phyloP scores from a whole-genome alignment of 1,140 invertebrate species.

The Drosophila mayri region DNA sequence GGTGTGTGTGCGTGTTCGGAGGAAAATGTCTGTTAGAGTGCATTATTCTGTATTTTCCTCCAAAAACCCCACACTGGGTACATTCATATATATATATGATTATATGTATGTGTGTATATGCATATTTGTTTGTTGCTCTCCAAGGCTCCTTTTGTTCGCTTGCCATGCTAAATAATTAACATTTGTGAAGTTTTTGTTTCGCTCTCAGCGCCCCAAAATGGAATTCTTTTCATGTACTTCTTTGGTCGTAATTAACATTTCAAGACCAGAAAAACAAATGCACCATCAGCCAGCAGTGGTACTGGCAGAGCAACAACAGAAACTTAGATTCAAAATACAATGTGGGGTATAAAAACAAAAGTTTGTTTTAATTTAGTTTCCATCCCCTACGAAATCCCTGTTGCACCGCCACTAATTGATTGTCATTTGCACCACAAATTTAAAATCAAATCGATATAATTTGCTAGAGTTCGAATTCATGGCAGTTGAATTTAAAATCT shows the following conservation, averaged over 20 bases:
- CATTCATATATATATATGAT: background rate
- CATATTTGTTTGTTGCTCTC: constrained; percentile 23
- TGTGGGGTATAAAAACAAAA: constrained; percentile 28
- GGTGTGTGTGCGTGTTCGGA: background rate
- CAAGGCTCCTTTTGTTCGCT: constrained; percentile 32
- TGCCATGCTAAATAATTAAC: constrained; percentile 46
- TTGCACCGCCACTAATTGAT: constrained; percentile 22
- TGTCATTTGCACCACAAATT: constrained; percentile 17
- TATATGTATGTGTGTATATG: background rate
- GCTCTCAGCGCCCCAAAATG: constrained; percentile 28
- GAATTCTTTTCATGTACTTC: constrained; percentile 40
- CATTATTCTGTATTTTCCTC: constrained; percentile 28
- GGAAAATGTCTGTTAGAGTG: constrained; percentile 18
- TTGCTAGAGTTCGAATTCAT: background rate
- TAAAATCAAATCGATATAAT: constrained; percentile 18
- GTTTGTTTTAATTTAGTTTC: constrained; percentile 37
- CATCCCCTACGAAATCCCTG: background rate
- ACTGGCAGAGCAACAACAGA: background rate
- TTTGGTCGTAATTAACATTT: constrained; percentile 50
- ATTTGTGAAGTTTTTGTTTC: constrained; percentile 45
- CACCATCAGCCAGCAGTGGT: constrained; percentile 11
- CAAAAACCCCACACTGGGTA: too few relatives aligned
- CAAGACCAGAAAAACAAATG: constrained; percentile 45
- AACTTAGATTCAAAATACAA: constrained; percentile 36
- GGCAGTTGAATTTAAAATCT: background rate